These are phyloP conservation scores for Chlorocebus sabaeus DNA, from an alignment of 2,113 vertebrate species.

Conservation along the genomic window DNA sequence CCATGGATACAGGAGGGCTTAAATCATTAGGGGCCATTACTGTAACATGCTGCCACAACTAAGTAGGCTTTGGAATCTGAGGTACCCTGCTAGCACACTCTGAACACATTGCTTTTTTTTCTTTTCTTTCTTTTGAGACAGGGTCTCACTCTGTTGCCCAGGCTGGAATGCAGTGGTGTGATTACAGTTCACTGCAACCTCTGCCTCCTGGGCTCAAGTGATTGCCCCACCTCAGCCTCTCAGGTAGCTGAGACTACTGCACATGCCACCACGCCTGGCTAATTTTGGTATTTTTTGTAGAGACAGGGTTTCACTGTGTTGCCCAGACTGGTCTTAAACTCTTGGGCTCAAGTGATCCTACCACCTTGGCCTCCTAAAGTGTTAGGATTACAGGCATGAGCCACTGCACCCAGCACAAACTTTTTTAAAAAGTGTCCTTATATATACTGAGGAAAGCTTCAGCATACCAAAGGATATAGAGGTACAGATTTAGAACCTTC, in stretches of 20 bases:
- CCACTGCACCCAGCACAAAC: neutral
- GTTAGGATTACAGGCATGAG: neutral
- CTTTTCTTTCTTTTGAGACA: neutral
- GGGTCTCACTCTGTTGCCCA: neutral
- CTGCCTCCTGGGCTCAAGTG: neutral
- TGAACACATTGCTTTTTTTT: neutral
- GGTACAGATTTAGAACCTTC: conserved; percentile 18
- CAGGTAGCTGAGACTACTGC: neutral
- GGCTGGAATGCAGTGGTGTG: neutral
- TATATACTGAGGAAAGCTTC: neutral
- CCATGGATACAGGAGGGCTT: neutral
- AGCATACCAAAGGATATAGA: neutral
- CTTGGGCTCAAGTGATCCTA: neutral
- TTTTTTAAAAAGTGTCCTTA: conserved; percentile 2
- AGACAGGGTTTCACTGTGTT: neutral
- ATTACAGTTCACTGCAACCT: neutral
- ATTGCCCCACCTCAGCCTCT: neutral
- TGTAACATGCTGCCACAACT: neutral
- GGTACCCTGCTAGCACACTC: neutral
- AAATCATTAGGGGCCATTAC: neutral
- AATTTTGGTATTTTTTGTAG: neutral
- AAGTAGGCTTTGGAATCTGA: neutral
- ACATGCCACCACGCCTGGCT: neutral
- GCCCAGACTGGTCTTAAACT: neutral
- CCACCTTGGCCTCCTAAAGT: neutral